phyloP scores from a whole-genome alignment of 2,888 invertebrate species.

The Monoplex corrugatus region DNA sequence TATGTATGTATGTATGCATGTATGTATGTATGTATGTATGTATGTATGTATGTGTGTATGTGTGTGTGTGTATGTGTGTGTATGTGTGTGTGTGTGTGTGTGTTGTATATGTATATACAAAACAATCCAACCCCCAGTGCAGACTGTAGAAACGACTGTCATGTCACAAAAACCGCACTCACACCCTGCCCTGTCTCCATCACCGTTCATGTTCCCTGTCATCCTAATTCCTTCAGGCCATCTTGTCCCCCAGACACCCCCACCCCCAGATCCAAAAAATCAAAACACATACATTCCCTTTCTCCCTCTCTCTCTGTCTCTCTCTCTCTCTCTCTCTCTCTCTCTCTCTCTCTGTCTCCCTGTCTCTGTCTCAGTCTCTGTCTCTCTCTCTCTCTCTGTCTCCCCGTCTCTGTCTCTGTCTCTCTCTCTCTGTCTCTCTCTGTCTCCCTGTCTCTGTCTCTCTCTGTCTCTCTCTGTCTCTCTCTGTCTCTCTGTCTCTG shows the following conservation, averaged over 20 bases:
- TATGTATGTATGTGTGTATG: background rate
- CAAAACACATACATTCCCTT: background rate
- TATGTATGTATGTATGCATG: slow-evolving; percentile 20
- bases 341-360: background rate
- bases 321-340: slow-evolving; percentile 20
- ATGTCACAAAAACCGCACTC: no score
- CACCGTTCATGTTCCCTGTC: background rate
- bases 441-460: background rate
- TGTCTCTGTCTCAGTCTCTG: background rate
- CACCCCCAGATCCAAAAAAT: no score
- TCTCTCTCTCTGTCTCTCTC: background rate
- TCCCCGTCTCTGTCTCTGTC: background rate
- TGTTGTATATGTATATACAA: no score
- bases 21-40: background rate
- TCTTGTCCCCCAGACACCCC: no score
- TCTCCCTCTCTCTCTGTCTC: background rate
- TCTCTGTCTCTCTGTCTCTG: background rate
- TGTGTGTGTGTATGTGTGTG: background rate
- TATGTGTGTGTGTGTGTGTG: background rate
- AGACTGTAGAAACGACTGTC: no score
- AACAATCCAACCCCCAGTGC: no score
- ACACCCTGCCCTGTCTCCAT: background rate
- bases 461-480: background rate
- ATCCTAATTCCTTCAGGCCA: background rate
- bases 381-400: background rate